A percentile compares a stretch with the other conserved stretches of the same genome.
Evolutionary conservation across 2,797 vertebrate species (phyloP).

Genomic region (Poliocrania exsul): DNA sequence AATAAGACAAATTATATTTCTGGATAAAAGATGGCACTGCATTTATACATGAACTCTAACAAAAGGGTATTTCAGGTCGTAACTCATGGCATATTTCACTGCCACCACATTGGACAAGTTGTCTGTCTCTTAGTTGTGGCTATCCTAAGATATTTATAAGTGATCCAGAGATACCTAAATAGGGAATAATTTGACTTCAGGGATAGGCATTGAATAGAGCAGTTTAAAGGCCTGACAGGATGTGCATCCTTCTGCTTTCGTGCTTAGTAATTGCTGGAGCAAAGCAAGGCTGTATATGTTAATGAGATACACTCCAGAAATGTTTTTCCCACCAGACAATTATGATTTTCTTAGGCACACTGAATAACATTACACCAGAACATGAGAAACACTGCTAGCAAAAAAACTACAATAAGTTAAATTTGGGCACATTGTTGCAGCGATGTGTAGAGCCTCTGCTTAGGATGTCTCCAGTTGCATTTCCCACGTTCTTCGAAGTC

Average conservation of each 20-base stretch:
- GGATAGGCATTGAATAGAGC: background rate
- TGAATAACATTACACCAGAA: background rate
- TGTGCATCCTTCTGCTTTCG: background rate
- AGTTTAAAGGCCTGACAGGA: conserved; percentile 21
- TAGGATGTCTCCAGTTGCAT: background rate
- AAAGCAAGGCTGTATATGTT: background rate
- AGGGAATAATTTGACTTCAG: background rate
- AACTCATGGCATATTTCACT: background rate
- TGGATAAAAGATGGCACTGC: conserved; percentile 10
- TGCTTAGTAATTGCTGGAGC: background rate
- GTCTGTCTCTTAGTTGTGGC: background rate
- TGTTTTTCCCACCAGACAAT: background rate
- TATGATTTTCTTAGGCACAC: background rate
- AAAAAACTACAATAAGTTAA: background rate
- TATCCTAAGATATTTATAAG: conserved; percentile 25
- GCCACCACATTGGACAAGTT: background rate
- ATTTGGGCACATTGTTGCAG: background rate
- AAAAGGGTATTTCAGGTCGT: background rate
- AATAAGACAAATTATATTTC: conserved; percentile 7
- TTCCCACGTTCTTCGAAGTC: background rate
- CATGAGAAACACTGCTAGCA: background rate
- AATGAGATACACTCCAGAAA: background rate
- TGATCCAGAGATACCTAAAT: background rate
- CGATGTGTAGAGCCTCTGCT: accelerated
- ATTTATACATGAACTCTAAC: background rate